Conservation (phyloP, 1,140 invertebrate species). For the Procambarus virginalis region DNA sequence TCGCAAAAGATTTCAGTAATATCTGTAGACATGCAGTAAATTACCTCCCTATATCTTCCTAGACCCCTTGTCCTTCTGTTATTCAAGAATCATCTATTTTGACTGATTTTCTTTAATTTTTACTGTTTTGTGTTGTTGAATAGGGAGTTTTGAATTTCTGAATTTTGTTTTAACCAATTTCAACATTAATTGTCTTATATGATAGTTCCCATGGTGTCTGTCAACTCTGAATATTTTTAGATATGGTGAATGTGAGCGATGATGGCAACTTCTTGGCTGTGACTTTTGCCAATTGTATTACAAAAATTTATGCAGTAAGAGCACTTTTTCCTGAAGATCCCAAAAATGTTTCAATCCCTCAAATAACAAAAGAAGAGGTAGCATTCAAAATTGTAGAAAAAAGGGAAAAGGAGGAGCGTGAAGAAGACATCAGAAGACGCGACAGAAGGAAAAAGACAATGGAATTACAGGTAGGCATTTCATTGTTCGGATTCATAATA, state of each 20-base stretch:
- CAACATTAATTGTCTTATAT: no score
- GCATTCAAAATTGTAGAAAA: conserved; percentile 46
- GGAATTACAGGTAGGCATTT: conserved; percentile 27
- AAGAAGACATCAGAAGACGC: conserved; percentile 17
- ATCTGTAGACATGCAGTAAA: no score
- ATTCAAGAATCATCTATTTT: no score
- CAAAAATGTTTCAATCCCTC: neutral
- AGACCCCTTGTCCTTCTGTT: no score
- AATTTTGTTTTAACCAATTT: neutral
- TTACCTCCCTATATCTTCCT: no score
- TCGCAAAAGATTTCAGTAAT: no score
- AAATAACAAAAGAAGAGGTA: conserved; percentile 23
- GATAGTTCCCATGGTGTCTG: no score
- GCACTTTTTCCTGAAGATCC: conserved; percentile 19
- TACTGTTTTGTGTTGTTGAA: neutral
- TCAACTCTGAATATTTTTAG: neutral
- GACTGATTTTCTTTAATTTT: no score
- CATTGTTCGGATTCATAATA: no score
- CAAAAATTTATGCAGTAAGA: conserved; percentile 37
- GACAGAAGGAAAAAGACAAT: conserved; percentile 25
- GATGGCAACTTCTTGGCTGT: conserved; percentile 44
- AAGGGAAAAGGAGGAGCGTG: conserved; percentile 18
- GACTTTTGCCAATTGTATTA: conserved; percentile 32
- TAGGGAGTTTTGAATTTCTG: neutral
- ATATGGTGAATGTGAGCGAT: conserved; percentile 34